Conservation (phyloP, 2,888 invertebrate genomes). For the Lasioglossum pauxillum region DNA sequence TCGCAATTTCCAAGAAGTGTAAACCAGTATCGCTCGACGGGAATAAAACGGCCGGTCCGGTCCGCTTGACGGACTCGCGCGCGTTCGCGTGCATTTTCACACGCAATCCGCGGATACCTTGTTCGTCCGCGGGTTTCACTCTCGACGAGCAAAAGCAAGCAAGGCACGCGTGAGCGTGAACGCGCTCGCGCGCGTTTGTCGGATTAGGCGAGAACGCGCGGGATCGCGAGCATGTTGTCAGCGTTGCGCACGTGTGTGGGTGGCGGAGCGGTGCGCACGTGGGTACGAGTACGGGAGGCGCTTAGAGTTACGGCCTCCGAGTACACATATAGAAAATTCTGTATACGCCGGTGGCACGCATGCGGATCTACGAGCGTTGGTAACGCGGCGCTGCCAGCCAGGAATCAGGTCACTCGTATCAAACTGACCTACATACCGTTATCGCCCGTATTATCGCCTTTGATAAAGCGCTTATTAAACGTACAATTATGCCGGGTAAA, state of each 20-base stretch:
- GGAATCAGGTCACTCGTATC: constrained; percentile 83
- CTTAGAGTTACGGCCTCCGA: constrained; percentile 53
- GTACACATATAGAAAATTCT: constrained; percentile 49
- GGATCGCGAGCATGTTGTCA: not conserved
- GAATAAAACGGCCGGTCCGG: constrained; percentile 3
- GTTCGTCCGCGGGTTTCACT: not conserved
- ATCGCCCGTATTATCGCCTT: constrained; percentile 81
- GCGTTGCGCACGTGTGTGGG: not conserved
- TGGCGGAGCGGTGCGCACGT: constrained; percentile 33
- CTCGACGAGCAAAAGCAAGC: not conserved
- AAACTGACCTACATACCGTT: constrained; percentile 83
- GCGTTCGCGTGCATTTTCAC: constrained; percentile 33
- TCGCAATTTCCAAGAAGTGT: constrained; percentile 13
- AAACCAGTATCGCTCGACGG: constrained; percentile 8
- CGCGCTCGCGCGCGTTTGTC: not conserved
- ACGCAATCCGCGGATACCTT: constrained; percentile 39
- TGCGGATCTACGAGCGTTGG: constrained; percentile 71
- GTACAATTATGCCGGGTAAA: constrained; percentile 79
- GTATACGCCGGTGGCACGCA: constrained; percentile 65
- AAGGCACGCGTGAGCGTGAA: not conserved
- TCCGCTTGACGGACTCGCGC: constrained; percentile 15
- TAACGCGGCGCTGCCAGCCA: constrained; percentile 67
- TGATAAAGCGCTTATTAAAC: constrained; percentile 82
- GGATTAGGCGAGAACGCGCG: not conserved
- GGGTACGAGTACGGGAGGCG: constrained; percentile 51